Evolutionary conservation across 2,888 invertebrate species (phyloP).

Genomic region (Caenorhabditis sp.): DNA sequence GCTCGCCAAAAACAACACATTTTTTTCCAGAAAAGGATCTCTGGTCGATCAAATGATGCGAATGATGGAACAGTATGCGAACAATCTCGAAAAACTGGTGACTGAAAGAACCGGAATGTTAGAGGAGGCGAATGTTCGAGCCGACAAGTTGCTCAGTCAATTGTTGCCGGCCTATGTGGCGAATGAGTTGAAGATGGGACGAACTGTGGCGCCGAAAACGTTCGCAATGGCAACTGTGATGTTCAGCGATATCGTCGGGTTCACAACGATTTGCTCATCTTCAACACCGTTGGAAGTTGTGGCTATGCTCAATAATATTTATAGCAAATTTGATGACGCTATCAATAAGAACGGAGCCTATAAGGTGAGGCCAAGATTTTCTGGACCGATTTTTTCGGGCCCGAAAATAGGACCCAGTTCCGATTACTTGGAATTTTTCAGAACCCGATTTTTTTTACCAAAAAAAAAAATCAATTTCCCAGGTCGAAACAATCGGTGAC

Average conservation of each 20-base stretch:
- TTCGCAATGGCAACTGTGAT: slow-evolving; percentile 64
- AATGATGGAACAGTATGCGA: slow-evolving; percentile 67
- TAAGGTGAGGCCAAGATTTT: no score
- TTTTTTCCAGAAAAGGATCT: slow-evolving; percentile 50
- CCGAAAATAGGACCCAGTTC: no score
- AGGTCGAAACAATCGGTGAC: slow-evolving; percentile 67
- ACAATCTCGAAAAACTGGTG: slow-evolving; percentile 69
- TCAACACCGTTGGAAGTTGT: slow-evolving; percentile 58
- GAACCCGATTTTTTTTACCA: no score
- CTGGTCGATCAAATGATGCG: slow-evolving; percentile 62
- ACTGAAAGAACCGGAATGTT: slow-evolving; percentile 69
- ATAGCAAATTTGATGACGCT: slow-evolving; percentile 67
- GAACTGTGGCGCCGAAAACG: slow-evolving; percentile 65
- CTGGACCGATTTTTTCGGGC: no score
- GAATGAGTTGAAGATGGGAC: slow-evolving; percentile 65
- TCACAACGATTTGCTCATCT: slow-evolving; percentile 57
- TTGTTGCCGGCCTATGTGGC: slow-evolving; percentile 67
- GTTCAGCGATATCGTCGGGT: slow-evolving; percentile 65
- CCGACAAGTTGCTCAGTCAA: slow-evolving; percentile 66
- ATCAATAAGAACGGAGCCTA: slow-evolving; percentile 59
- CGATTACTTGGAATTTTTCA: no score
- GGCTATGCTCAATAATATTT: slow-evolving; percentile 59
- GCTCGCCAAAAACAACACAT: not conserved
- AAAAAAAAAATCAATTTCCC: no score
- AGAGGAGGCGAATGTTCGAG: slow-evolving; percentile 67